Evolutionary conservation across 2,113 vertebrate species (phyloP).

Genomic region (Daboia siamensis): DNA sequence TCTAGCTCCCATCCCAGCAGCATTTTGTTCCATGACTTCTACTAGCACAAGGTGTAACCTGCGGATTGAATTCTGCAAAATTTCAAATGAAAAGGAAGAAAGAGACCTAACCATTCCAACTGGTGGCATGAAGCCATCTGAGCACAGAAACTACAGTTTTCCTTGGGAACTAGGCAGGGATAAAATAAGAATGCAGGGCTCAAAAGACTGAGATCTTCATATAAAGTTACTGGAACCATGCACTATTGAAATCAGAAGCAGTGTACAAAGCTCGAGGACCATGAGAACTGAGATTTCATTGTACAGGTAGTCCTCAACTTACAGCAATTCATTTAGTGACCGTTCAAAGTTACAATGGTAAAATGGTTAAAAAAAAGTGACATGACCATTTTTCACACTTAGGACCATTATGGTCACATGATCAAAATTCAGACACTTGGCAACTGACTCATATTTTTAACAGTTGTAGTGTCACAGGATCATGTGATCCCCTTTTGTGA

Average conservation of each 20-base stretch:
- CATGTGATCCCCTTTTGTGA: background rate
- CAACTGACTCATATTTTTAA: background rate
- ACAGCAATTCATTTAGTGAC: background rate
- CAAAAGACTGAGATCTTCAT: background rate
- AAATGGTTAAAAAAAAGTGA: background rate
- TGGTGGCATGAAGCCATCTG: background rate
- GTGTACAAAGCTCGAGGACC: background rate
- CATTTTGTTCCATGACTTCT: background rate
- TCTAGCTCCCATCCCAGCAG: accelerated
- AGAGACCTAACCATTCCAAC: background rate
- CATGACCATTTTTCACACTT: background rate
- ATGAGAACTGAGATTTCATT: background rate
- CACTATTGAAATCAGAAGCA: background rate
- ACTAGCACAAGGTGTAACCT: background rate
- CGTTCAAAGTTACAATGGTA: background rate
- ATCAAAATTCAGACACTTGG: background rate
- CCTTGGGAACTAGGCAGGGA: background rate
- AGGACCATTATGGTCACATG: accelerated
- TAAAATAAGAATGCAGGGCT: background rate
- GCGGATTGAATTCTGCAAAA: background rate
- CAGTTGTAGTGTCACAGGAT: background rate
- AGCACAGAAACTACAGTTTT: background rate
- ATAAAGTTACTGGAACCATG: background rate
- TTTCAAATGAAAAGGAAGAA: background rate
- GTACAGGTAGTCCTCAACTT: background rate